A percentile compares a stretch with the other conserved stretches of the same genome.
These are phyloP conservation scores for Berghia stephanieae DNA, from an alignment of 1,140 invertebrate genomes.

Conservation along the genomic window DNA sequence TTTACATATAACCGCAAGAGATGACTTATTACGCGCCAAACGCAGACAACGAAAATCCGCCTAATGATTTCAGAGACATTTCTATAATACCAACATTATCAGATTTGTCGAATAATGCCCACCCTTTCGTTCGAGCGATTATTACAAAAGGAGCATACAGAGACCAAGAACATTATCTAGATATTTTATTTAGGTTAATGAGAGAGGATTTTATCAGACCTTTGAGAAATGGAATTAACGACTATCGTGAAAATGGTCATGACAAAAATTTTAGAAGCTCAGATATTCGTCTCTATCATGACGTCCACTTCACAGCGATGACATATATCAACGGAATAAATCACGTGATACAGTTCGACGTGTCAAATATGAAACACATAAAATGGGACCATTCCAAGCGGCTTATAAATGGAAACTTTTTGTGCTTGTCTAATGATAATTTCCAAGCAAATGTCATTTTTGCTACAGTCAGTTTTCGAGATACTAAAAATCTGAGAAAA, in stretches of 20 bases:
- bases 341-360: conserved; percentile 55
- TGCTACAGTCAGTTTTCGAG: conserved; percentile 74
- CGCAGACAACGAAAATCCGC: conserved; percentile 43
- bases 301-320: conserved; percentile 48
- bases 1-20: too few relatives aligned
- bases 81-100: conserved; percentile 50
- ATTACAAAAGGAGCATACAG: conserved; percentile 28
- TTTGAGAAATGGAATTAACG: conserved; percentile 61
- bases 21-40: too few relatives aligned
- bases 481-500: conserved; percentile 57
- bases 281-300: conserved; percentile 51
- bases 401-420: conserved; percentile 78
- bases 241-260: conserved; percentile 34
- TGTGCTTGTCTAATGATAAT: conserved; percentile 76
- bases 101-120: conserved; percentile 50
- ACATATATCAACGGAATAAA: conserved; percentile 42
- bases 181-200: conserved; percentile 79
- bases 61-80: conserved; percentile 57
- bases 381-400: conserved; percentile 69
- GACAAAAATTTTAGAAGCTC: conserved; percentile 10
- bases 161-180: conserved; percentile 78
- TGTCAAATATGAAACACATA: conserved; percentile 45
- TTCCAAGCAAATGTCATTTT: conserved; percentile 76
- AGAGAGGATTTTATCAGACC: conserved; percentile 74
- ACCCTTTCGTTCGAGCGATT: conserved; percentile 57